Evolutionary conservation across 2,113 vertebrate species (phyloP).

Genomic region (Balaeniceps rex): DNA sequence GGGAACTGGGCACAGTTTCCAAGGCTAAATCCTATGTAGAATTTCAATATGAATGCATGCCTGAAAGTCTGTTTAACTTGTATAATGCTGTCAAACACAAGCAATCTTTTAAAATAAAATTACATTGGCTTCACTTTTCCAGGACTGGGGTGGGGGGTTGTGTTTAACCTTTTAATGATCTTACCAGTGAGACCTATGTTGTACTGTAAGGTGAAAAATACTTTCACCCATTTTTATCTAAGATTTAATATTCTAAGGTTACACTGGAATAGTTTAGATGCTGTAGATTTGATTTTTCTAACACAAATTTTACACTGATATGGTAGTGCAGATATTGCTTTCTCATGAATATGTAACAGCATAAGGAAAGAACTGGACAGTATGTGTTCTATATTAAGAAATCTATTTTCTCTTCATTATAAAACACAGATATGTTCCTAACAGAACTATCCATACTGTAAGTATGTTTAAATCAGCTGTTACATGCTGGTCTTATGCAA

Average conservation of each 20-base stretch:
- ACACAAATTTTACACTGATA: not conserved
- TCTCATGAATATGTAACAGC: constrained; percentile 34
- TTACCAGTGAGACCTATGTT: not conserved
- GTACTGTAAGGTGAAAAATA: not conserved
- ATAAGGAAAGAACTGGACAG: constrained; percentile 9
- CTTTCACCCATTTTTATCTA: not conserved
- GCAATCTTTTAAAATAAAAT: not conserved
- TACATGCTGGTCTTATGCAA: not conserved
- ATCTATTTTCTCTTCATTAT: constrained; percentile 16
- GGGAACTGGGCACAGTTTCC: not conserved
- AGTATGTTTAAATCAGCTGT: constrained; percentile 10
- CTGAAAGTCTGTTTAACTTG: not conserved
- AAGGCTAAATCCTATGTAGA: not conserved
- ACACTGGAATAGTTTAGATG: not conserved
- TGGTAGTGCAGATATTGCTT: not conserved
- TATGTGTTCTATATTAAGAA: constrained; percentile 11
- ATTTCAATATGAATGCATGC: not conserved
- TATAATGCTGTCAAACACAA: not conserved
- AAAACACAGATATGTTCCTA: constrained; percentile 16
- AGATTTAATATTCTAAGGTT: not conserved
- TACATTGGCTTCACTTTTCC: not conserved
- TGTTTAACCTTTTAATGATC: not conserved
- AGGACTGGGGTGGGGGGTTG: not conserved
- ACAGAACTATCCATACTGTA: not conserved
- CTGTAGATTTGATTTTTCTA: not conserved